Percentiles rank a stretch among this genome's conserved stretches.
Evolutionary conservation across 2,888 invertebrate species (phyloP).

Genomic region (Spatulosminthurus flaviceps): DNA sequence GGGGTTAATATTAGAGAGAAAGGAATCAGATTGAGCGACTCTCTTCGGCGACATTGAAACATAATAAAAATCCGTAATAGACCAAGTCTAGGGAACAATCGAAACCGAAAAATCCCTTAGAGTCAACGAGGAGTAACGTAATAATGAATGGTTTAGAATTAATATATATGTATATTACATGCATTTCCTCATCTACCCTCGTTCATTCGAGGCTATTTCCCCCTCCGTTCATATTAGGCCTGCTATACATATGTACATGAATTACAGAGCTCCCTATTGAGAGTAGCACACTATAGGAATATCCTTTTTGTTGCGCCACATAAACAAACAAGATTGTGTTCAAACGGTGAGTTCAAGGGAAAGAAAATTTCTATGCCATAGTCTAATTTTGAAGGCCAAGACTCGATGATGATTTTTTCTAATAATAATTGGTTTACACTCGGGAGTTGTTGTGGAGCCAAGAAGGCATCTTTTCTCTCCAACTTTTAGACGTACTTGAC

Average conservation of each 20-base stretch:
- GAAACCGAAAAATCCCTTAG: slow-evolving; percentile 40
- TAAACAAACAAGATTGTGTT: not conserved
- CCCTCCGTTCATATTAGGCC: too few species aligned
- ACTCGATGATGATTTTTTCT: not conserved
- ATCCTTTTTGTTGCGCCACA: not conserved
- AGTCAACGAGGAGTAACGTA: slow-evolving; percentile 45
- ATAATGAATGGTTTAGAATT: not conserved
- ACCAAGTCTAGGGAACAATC: slow-evolving; percentile 41
- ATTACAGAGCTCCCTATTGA: not conserved
- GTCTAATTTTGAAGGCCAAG: not conserved
- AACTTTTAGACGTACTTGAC: not conserved
- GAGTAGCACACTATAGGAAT: too few species aligned
- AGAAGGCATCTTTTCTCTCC: too few species aligned
- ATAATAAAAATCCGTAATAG: slow-evolving; percentile 29
- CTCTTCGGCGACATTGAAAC: slow-evolving; percentile 9
- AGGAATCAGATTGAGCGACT: not conserved
- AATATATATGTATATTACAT: not conserved
- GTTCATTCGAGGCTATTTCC: too few species aligned
- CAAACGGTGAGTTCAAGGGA: slow-evolving; percentile 13
- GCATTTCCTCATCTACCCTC: too few species aligned
- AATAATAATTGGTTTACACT: slow-evolving; percentile 1
- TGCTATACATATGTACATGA: too few species aligned
- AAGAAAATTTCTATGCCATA: not conserved
- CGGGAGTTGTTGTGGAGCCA: too few species aligned
- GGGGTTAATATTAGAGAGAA: not conserved